These are phyloP conservation scores for Chaetodon trifasciatus DNA, from an alignment of 2,797 vertebrate genomes.

Conservation along the genomic window DNA sequence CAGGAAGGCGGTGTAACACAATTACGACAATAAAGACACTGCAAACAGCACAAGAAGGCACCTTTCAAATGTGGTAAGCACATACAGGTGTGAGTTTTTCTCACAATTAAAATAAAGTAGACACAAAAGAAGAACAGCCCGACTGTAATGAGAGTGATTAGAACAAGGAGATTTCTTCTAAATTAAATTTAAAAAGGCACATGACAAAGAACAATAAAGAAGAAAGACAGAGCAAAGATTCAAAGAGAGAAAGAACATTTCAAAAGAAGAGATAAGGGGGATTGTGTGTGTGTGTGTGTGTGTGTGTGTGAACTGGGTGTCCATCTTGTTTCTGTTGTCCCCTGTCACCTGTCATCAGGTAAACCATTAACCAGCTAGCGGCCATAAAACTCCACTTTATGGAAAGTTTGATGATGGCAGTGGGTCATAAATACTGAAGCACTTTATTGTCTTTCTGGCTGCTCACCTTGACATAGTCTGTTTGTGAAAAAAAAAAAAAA, in stretches of 20 bases:
- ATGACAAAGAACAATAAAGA: not conserved
- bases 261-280: conserved; percentile 16
- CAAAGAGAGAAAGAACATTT: not conserved
- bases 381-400: conserved; percentile 74
- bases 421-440: conserved; percentile 58
- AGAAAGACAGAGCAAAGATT: not conserved
- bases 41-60: not conserved
- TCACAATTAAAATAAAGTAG: not conserved
- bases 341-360: conserved; percentile 74
- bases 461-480: conserved; percentile 69
- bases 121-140: not conserved
- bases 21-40: not conserved
- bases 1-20: not conserved
- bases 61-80: too few relatives aligned
- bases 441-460: conserved; percentile 56
- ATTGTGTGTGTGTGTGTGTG: too few relatives aligned
- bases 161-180: not conserved
- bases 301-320: conserved; percentile 41
- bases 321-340: conserved; percentile 59
- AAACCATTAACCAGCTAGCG: conserved; percentile 71
- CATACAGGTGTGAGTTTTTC: not conserved
- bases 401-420: conserved; percentile 75
- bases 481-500: conserved; percentile 3
- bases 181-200: not conserved
- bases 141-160: too few relatives aligned